These are phyloP conservation scores for Hydractinia echinata DNA, from an alignment of 30 jellyfish, hydroid and myxozoan species.

Conservation along the genomic window DNA sequence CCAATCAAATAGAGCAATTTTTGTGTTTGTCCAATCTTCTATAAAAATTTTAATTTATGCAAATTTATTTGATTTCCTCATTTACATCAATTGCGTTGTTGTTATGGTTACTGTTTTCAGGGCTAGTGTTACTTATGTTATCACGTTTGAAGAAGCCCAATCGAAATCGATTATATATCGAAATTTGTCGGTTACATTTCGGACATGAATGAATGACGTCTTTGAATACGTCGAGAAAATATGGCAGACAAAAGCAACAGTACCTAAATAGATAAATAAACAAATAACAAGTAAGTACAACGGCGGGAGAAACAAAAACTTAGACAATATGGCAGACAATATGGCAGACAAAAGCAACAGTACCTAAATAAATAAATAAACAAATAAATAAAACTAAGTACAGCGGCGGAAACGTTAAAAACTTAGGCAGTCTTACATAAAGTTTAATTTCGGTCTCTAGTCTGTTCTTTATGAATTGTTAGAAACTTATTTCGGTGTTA, in stretches of 20 bases:
- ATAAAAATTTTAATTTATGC: not conserved
- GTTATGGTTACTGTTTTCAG: not conserved
- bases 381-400: too few relatives aligned
- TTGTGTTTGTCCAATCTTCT: too few relatives aligned
- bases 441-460: not conserved
- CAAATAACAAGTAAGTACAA: not conserved
- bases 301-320: too few relatives aligned
- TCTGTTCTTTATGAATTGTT: too few relatives aligned
- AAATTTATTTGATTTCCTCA: not conserved
- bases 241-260: conserved; percentile 90
- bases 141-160: conserved; percentile 21
- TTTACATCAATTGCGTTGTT: not conserved
- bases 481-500: too few relatives aligned
- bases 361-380: conserved; percentile 50
- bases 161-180: conserved; percentile 52
- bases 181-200: conserved; percentile 67
- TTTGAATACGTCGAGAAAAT: conserved; percentile 57
- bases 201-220: conserved; percentile 87
- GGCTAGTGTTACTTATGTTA: not conserved
- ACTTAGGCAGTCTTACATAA: conserved; percentile 11
- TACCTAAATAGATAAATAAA: conserved; percentile 41
- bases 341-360: conserved; percentile 90
- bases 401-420: too few relatives aligned
- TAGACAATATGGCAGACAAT: conserved; percentile 27
- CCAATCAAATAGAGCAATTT: too few relatives aligned